phyloP scores from a whole-genome alignment of 2,113 vertebrate genomes.

The Apistogramma diplotaenia region DNA sequence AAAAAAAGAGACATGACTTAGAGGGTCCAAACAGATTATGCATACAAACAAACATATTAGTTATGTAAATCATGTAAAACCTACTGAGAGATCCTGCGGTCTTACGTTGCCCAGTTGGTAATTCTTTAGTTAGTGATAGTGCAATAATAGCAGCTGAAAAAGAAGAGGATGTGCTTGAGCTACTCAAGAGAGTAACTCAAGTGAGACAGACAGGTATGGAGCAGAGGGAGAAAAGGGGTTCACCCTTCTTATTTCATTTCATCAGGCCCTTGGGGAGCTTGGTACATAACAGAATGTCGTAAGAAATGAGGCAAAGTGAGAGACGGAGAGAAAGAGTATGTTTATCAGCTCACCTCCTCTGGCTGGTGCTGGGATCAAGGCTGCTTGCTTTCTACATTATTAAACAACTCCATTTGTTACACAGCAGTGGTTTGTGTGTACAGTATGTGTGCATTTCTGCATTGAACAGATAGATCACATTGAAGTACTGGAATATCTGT shows the following conservation, averaged over 20 bases:
- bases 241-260: conserved; percentile 39
- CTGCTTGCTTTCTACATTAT: conserved; percentile 50
- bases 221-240: not conserved
- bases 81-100: not conserved
- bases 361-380: conserved; percentile 39
- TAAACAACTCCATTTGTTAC: conserved; percentile 47
- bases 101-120: not conserved
- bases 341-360: conserved; percentile 43
- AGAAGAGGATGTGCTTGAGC: not conserved
- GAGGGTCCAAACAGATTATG: not conserved
- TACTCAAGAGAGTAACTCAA: not conserved
- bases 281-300: conserved; percentile 23
- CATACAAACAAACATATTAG: not conserved
- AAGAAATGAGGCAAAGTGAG: conserved; percentile 15
- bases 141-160: not conserved
- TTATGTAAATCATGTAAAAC: not conserved
- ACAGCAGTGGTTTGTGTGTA: conserved; percentile 11
- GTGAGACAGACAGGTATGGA: conserved; percentile 15
- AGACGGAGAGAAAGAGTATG: conserved; percentile 21
- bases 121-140: not conserved
- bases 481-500: not conserved
- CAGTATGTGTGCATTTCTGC: not conserved
- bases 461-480: not conserved
- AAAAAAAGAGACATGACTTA: not conserved
- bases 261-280: conserved; percentile 4